Base-by-base conservation (phyloP, 1,140 invertebrate species). In the Leucophenga varia region DNA sequence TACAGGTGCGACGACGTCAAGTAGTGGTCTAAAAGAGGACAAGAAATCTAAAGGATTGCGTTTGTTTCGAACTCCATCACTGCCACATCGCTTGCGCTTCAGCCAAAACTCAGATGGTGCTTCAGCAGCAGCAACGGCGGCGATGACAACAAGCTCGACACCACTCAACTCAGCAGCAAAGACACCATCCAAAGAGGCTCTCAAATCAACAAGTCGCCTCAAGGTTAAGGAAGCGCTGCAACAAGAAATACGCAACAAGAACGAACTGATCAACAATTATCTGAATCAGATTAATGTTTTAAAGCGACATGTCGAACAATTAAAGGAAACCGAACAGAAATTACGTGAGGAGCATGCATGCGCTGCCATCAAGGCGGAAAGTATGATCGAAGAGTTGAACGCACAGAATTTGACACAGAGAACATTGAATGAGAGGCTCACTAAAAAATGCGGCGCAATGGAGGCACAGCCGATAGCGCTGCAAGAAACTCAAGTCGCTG, bases 221-320 rank as follows among this genome's bases (percentile, higher is more conserved):
- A 74, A 74, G 52, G 72, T 67, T 22, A 74, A 75, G 22, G 72
- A 75, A 55, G 72, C 72, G 1, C 52, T 74, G 18, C 72, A 75
- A 48, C 57, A 64, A 7, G 72, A 75, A 42, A 69, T 75, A 35
- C 59, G 72, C 7, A 58, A 58, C 38, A 75, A 75, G 57, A 73
- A 74, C 32, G 72, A 75, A 38, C 43, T 73, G 12, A 59, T 75
- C 17, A 59, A 72, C 31, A 74, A 64, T 13, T 70, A 74, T 39
- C 25, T 72, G 10, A 68, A 61, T 22, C 69, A 73, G 14, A 40
- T 75, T 44, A 67, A 74, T 37, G 72, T 74, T 17, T 42, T 75
- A 32, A 54, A 61, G 5, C 57, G 65, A 12, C 68, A 75, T 30
- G 61, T 74, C 2, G 61, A 69, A 19, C 64, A 74, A 34, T 44